Evolutionary conservation across 2,888 invertebrate species (phyloP).

Genomic region (Troides helena): DNA sequence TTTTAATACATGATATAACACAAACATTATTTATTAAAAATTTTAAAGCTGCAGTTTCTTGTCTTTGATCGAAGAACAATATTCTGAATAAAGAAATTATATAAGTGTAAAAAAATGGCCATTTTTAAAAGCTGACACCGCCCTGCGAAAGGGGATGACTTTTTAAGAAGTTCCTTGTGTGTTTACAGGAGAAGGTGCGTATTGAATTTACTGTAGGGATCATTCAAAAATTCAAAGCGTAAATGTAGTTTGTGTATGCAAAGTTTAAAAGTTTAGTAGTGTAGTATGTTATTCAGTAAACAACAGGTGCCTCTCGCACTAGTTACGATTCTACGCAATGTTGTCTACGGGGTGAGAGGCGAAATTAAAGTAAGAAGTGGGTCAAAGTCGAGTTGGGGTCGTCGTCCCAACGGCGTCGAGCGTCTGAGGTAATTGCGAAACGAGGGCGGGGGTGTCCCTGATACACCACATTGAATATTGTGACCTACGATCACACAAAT

Average conservation of each 20-base stretch:
- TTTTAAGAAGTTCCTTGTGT: no score
- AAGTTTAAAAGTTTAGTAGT: not conserved
- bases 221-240: no score
- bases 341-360: constrained; percentile 64
- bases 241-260: not conserved
- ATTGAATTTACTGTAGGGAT: no score
- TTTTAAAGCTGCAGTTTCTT: no score
- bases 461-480: constrained; percentile 26
- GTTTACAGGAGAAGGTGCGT: no score
- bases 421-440: constrained; percentile 72
- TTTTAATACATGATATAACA: no score
- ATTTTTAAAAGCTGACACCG: no score
- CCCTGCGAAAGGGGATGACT: no score
- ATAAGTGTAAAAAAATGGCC: no score
- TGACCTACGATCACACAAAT: constrained; percentile 24
- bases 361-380: constrained; percentile 76
- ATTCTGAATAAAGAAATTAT: no score
- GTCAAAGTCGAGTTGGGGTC: constrained; percentile 76
- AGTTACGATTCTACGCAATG: constrained; percentile 41
- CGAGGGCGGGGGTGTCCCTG: constrained; percentile 56
- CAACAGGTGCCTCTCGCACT: constrained; percentile 34
- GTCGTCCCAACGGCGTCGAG: constrained; percentile 56
- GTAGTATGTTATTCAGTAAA: constrained; percentile 1
- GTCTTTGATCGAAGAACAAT: no score
- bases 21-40: no score